Evolutionary conservation across 2,888 invertebrate genomes (phyloP).

Genomic region (Rhingia rostrata): DNA sequence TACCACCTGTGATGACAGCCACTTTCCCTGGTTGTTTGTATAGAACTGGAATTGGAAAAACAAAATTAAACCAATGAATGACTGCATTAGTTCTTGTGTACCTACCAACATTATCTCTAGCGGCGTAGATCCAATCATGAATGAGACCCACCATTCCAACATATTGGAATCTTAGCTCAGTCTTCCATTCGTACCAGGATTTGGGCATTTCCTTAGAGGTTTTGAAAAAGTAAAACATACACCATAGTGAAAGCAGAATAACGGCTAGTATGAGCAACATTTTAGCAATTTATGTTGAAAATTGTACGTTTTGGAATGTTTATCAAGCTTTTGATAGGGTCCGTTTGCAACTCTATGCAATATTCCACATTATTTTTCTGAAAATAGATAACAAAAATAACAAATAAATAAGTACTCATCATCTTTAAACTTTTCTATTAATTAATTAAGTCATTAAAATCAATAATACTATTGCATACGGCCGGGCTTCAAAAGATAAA

Average conservation of each 20-base stretch:
- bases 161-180: constrained; percentile 81
- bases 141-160: constrained; percentile 79
- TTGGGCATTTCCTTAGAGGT: constrained; percentile 82
- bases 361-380: constrained; percentile 24
- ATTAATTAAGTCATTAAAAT: too few relatives aligned
- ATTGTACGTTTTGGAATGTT: constrained; percentile 17
- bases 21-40: constrained; percentile 87
- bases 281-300: neutral
- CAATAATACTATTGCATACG: too few relatives aligned
- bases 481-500: too few relatives aligned
- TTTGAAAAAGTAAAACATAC: constrained; percentile 80
- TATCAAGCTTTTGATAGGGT: neutral
- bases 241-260: constrained; percentile 76
- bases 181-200: constrained; percentile 82
- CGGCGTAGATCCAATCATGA: constrained; percentile 79
- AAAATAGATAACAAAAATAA: neutral
- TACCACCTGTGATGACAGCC: constrained; percentile 93
- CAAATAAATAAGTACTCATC: too few relatives aligned
- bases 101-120: constrained; percentile 81
- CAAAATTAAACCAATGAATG: neutral
- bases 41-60: constrained; percentile 83
- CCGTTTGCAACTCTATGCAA: neutral
- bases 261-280: constrained; percentile 59
- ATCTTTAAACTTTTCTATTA: too few relatives aligned
- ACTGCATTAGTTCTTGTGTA: constrained; percentile 18